A percentile compares a stretch with the other conserved stretches of the same genome.
These are phyloP conservation scores for Indicator maculatus DNA, from an alignment of 2,113 vertebrate species.

Conservation along the genomic window DNA sequence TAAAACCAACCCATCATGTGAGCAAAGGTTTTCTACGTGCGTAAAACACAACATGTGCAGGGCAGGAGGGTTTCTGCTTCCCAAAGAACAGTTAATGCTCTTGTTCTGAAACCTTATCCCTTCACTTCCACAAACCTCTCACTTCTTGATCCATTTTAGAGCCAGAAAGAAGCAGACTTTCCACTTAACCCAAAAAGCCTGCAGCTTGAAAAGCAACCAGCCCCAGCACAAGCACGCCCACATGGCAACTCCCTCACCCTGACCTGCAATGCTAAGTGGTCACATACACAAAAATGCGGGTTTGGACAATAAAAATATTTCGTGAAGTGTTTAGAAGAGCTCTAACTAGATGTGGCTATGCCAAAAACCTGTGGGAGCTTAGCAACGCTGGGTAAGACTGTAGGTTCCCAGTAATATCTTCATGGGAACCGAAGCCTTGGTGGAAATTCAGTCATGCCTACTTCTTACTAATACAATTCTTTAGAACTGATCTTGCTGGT, in stretches of 20 bases:
- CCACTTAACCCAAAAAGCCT: background rate
- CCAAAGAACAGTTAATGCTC: conserved; percentile 7
- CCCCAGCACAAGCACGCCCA: background rate
- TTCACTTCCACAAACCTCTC: background rate
- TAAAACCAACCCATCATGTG: background rate
- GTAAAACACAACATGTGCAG: background rate
- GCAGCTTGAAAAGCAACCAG: background rate
- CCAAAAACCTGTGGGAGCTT: background rate
- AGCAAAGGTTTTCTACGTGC: background rate
- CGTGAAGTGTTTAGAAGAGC: background rate
- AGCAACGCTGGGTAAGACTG: background rate
- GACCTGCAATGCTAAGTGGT: background rate
- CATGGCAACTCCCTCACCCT: fast-evolving
- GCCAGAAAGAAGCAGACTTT: background rate
- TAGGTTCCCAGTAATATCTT: background rate
- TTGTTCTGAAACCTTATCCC: background rate
- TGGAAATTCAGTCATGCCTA: background rate
- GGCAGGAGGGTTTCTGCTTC: background rate
- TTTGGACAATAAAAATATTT: background rate
- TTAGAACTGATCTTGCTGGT: background rate
- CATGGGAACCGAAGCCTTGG: background rate
- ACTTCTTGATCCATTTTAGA: background rate
- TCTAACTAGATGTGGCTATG: background rate
- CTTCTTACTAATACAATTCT: background rate
- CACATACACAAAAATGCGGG: background rate